Evolutionary conservation across 2,113 vertebrate species (phyloP), one percentile per base, ranked within the genome.

Genomic region (Oreochromis aureus): DNA sequence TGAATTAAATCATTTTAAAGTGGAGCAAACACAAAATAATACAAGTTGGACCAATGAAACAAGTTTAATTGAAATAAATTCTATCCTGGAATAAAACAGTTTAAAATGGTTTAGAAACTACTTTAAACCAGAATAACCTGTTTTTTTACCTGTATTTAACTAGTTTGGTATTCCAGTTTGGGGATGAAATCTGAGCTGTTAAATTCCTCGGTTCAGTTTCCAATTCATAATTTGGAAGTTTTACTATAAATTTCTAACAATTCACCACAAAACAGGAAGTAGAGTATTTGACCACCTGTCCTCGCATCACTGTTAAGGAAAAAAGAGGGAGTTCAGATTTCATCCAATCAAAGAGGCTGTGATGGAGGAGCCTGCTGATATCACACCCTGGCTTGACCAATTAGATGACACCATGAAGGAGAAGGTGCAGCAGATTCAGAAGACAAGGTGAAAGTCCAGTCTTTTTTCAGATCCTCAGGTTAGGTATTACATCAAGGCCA

Each of bases 321-420:
- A 99, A 93, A 99, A 99, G 91, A 96, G 98, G 36, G 99, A 99
- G 83, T 99, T 99, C 94, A 90, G 98, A 73, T 99, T 99, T 91
- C 99, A 98, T 41, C 98, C 98, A 0, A 98, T 99, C 93, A 98
- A 98, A 94, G 99, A 99, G 86, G 97, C 97, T 0, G 96, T 98
- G 1, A 94, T 98, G 34, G 98, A 99, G 86, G 98, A 99, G 91
- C 98, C 98, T 0, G 97, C 98, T 8, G 98, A 99, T 89, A 98
- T 99, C 96, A 98, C 98, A 0, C 98, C 98, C 0, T 99, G 97
- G 95, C 95, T 99, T 41, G 98, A 99, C 95, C 99, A 99, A 91
- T 89, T 99, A 92, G 99, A 99, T 0, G 99, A 99, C 83, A 97
- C 97, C 0, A 96, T 99, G 89, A 97, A 97, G 89, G 98, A 99